Evolutionary conservation across 2,797 vertebrate species (phyloP).

Genomic region (Pseudomugil tenellus): DNA sequence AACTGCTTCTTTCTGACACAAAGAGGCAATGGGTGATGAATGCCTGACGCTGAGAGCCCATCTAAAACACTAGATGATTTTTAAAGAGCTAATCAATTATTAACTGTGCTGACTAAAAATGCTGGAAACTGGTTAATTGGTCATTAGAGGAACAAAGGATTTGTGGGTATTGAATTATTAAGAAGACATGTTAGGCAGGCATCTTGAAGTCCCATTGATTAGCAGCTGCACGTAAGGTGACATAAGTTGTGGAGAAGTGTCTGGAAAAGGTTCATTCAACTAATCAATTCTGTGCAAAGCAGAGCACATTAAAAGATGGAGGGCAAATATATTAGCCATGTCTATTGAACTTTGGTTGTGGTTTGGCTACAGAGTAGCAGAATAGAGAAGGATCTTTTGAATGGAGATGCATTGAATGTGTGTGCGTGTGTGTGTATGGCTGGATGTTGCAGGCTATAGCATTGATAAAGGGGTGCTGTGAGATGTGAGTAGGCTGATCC

Average conservation of each 20-base stretch:
- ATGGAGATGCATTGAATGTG: conserved; percentile 26
- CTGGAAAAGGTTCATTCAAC: conserved; percentile 15
- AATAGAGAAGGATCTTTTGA: conserved; percentile 45
- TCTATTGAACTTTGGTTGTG: conserved; percentile 44
- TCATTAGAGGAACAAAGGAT: conserved; percentile 85
- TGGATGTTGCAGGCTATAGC: conserved; percentile 30
- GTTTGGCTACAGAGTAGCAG: conserved; percentile 23
- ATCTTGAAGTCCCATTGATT: conserved; percentile 67
- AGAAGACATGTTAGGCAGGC: conserved; percentile 65
- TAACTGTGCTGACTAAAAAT: conserved; percentile 75
- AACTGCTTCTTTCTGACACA: conserved; percentile 56
- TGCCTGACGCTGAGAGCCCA: conserved; percentile 51
- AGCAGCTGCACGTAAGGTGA: conserved; percentile 55
- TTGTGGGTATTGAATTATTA: conserved; percentile 80
- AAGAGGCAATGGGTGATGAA: conserved; percentile 73
- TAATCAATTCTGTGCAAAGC: conserved; percentile 46
- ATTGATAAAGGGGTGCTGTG: conserved; percentile 22
- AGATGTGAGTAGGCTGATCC: conserved; percentile 61
- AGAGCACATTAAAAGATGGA: conserved; percentile 55
- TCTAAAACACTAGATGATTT: conserved; percentile 70
- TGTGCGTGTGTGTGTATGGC: conserved; percentile 2
- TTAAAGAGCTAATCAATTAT: conserved; percentile 82
- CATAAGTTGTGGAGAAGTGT: conserved; percentile 47
- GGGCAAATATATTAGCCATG: conserved; percentile 57
- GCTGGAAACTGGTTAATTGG: conserved; percentile 82